Percentiles rank a stretch among this genome's conserved stretches.
phyloP scores from a whole-genome alignment of 2,113 vertebrate species.

The Corydoras sp. region DNA sequence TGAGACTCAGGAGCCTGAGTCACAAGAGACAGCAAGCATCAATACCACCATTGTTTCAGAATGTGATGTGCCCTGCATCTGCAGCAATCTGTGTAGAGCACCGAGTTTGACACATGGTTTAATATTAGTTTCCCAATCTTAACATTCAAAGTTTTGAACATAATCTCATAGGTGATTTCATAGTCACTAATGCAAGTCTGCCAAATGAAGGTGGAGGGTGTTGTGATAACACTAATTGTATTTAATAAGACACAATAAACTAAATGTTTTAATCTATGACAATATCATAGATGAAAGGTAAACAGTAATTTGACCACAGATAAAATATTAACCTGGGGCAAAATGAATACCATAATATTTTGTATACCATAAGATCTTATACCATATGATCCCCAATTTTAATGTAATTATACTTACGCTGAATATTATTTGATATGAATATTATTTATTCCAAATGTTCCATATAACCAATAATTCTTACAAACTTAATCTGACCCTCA shows the following conservation, averaged over 20 bases:
- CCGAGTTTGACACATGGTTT: constrained; percentile 36
- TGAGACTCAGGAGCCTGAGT: constrained; percentile 27
- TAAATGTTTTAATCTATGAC: no score
- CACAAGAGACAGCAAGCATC: constrained; percentile 61
- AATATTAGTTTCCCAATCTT: constrained; percentile 31
- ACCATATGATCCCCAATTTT: no score
- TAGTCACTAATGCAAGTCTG: constrained; percentile 29
- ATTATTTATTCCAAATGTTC: no score
- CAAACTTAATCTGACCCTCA: constrained; percentile 43
- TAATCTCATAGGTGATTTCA: constrained; percentile 36
- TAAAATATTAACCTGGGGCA: no score
- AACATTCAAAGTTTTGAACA: background rate
- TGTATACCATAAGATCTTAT: no score
- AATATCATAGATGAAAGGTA: no score
- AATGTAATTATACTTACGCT: no score
- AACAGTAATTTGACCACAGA: no score
- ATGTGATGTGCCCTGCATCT: constrained; percentile 40
- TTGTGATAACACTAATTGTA: background rate
- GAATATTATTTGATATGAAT: no score
- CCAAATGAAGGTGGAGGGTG: constrained; percentile 23
- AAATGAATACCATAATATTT: no score
- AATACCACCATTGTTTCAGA: constrained; percentile 58
- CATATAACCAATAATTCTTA: constrained; percentile 42
- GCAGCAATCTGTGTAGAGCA: constrained; percentile 44
- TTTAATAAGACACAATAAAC: no score